phyloP scores from a whole-genome alignment of 2,797 vertebrate species.

The Cryptoblepharus egeriae region DNA sequence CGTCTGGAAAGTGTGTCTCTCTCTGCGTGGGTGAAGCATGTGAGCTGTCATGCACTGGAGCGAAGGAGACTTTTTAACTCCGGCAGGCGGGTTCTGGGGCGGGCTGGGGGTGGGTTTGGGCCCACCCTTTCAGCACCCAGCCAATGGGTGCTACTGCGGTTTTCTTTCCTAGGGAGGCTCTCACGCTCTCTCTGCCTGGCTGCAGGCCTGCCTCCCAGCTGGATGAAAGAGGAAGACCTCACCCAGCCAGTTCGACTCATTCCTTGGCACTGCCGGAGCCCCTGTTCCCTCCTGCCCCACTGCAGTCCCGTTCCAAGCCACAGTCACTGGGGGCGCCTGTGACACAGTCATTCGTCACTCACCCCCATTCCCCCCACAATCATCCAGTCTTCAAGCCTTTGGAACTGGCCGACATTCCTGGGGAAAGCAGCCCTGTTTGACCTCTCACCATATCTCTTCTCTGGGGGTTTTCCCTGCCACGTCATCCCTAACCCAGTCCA shows the following conservation, averaged over 20 bases:
- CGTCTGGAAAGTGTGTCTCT: neutral
- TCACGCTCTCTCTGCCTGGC: neutral
- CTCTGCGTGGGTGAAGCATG: neutral
- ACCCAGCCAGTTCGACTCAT: neutral
- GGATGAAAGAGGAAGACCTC: neutral
- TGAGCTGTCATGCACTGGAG: neutral
- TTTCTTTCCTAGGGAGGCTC: neutral
- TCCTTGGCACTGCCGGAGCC: neutral
- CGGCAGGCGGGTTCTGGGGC: neutral
- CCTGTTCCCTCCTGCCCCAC: neutral
- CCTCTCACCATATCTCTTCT: too few relatives aligned
- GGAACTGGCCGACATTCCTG: neutral
- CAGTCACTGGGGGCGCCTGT: neutral
- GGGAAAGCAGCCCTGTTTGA: too few relatives aligned
- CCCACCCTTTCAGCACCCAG: neutral
- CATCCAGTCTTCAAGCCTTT: too few relatives aligned
- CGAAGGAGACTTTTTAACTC: neutral
- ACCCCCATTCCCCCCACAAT: neutral
- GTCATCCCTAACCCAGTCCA: too few relatives aligned
- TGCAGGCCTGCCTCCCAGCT: neutral
- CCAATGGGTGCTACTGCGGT: neutral
- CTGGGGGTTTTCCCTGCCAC: too few relatives aligned
- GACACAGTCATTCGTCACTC: neutral
- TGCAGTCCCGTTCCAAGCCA: neutral
- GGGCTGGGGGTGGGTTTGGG: neutral